phyloP scores from a whole-genome alignment of 92 coral and sea anemone genomes.

The Palythoa caribaeorum region DNA sequence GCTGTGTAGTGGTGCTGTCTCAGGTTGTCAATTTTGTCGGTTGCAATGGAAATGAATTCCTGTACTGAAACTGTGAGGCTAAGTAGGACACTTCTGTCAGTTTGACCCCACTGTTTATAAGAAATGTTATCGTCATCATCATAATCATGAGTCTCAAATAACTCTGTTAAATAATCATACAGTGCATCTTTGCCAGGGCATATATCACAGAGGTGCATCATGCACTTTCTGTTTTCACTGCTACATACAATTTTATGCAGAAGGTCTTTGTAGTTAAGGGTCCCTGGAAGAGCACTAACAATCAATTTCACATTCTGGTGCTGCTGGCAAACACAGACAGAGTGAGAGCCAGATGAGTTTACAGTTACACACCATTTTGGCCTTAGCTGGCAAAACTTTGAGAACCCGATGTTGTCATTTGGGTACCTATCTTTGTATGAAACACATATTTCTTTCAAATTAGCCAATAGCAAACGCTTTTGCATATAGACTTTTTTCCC shows the following conservation, averaged over 20 bases:
- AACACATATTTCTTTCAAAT: neutral
- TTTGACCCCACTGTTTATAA: conserved; percentile 37
- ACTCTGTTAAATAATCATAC: neutral
- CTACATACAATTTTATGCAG: conserved; percentile 20
- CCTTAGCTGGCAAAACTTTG: conserved; percentile 47
- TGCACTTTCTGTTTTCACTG: conserved; percentile 9
- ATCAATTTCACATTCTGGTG: neutral
- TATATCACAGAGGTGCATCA: conserved; percentile 31
- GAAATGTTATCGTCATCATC: conserved; percentile 10
- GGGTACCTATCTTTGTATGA: neutral
- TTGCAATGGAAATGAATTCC: neutral
- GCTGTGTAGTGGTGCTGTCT: conserved; percentile 16
- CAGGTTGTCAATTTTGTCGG: neutral
- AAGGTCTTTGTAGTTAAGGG: conserved; percentile 8
- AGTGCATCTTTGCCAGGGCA: conserved; percentile 30
- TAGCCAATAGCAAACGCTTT: neutral
- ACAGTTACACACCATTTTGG: conserved; percentile 26
- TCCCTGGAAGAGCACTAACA: conserved; percentile 1
- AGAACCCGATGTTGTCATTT: neutral
- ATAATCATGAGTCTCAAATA: neutral
- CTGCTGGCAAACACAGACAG: conserved; percentile 6
- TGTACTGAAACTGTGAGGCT: neutral
- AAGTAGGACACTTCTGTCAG: neutral
- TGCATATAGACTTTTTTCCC: neutral
- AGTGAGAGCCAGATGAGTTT: conserved; percentile 11